phyloP scores from a whole-genome alignment of 1,140 invertebrate genomes.

The Lepidurus apus region DNA sequence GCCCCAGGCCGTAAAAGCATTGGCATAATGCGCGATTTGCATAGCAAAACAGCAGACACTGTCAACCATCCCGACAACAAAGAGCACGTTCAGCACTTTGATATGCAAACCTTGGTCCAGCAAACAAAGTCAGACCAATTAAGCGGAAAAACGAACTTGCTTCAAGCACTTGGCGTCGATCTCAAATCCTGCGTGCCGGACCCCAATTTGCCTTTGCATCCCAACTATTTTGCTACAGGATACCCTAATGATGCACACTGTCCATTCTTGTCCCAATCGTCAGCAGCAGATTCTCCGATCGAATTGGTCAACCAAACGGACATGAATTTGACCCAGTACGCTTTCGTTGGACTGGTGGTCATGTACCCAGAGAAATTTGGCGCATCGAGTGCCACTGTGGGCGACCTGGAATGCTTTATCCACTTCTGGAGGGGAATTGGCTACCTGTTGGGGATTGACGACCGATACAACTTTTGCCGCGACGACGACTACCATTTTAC shows the following conservation, averaged over 20 bases:
- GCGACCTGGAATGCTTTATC: conserved; percentile 66
- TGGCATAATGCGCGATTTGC: background rate
- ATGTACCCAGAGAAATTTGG: conserved; percentile 60
- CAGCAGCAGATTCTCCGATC: conserved; percentile 31
- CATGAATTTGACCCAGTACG: conserved; percentile 76
- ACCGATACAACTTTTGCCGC: conserved; percentile 57
- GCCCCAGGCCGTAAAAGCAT: background rate
- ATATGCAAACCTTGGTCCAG: background rate
- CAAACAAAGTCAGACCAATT: background rate
- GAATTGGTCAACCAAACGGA: conserved; percentile 62
- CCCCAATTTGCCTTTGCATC: background rate
- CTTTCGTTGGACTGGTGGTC: conserved; percentile 73
- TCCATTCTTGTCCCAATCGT: conserved; percentile 18
- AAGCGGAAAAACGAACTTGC: background rate
- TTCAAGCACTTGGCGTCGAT: background rate
- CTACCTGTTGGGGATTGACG: conserved; percentile 70
- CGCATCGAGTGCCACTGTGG: conserved; percentile 48
- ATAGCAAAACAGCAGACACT: background rate
- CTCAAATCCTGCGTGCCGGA: background rate
- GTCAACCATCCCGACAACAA: background rate
- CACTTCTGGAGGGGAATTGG: conserved; percentile 81
- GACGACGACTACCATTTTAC: conserved; percentile 30
- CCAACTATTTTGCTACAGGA: background rate
- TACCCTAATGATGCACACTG: background rate
- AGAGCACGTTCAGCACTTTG: background rate